phyloP scores from a whole-genome alignment of 2,797 vertebrate species.

The Micromesistius poutassou region DNA sequence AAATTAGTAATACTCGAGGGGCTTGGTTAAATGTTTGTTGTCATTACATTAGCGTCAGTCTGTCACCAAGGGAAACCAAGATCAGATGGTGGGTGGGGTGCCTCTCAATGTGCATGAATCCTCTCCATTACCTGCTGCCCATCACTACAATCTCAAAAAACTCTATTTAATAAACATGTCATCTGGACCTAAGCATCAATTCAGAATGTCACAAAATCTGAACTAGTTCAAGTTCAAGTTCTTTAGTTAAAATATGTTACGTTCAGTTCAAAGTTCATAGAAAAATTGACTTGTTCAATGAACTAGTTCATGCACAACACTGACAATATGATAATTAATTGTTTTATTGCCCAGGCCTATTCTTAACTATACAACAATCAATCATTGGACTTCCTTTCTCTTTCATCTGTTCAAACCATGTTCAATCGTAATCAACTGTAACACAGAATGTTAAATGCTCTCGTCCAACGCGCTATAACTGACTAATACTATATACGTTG shows the following conservation, averaged over 20 bases:
- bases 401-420: neutral
- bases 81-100: neutral
- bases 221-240: too few relatives aligned
- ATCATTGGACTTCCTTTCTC: neutral
- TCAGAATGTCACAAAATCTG: too few relatives aligned
- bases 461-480: constrained; percentile 8
- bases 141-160: constrained; percentile 8
- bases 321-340: too few relatives aligned
- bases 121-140: too few relatives aligned
- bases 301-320: too few relatives aligned
- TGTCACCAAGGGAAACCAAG: constrained; percentile 2
- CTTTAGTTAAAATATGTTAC: too few relatives aligned
- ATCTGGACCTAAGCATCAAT: too few relatives aligned
- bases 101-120: constrained; percentile 19
- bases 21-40: neutral
- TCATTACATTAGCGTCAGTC: neutral
- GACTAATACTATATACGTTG: constrained; percentile 5
- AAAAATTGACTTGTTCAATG: too few relatives aligned
- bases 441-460: constrained; percentile 17
- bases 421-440: neutral
- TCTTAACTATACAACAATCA: constrained; percentile 10
- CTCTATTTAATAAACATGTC: too few relatives aligned
- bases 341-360: constrained; percentile 60
- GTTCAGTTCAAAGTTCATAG: too few relatives aligned
- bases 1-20: too few relatives aligned